Evolutionary conservation across 2,113 vertebrate genomes (phyloP).

Genomic region (Stercorarius parasiticus): DNA sequence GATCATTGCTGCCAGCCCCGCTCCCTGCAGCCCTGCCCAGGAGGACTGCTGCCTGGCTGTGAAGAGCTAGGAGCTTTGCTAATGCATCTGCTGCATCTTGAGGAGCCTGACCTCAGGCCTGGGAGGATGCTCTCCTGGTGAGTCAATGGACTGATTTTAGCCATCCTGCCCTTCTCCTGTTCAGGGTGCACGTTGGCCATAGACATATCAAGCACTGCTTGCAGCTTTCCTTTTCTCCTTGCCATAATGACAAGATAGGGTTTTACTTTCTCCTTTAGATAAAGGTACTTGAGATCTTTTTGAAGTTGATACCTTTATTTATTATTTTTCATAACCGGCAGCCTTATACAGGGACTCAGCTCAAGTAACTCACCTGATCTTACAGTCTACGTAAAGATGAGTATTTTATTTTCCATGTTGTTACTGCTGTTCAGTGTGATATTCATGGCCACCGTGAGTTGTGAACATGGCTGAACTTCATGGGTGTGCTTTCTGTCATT

Average conservation of each 20-base stretch:
- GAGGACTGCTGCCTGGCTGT: not conserved
- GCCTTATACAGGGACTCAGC: not conserved
- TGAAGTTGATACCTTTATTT: not conserved
- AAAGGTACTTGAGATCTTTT: not conserved
- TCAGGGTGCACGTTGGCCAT: not conserved
- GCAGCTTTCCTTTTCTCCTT: not conserved
- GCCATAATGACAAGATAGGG: not conserved
- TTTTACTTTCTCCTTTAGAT: not conserved
- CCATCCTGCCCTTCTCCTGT: not conserved
- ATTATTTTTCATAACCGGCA: not conserved
- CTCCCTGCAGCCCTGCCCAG: not conserved
- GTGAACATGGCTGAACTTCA: not conserved
- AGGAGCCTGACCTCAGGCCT: not conserved
- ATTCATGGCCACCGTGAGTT: not conserved
- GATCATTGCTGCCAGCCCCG: accelerated
- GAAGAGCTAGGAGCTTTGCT: not conserved
- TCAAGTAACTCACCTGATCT: not conserved
- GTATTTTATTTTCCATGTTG: not conserved
- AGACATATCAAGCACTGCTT: not conserved
- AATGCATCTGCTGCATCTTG: not conserved
- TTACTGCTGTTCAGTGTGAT: not conserved
- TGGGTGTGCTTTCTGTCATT: not conserved
- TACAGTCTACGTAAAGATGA: not conserved
- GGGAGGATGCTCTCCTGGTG: not conserved
- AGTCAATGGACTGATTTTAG: not conserved